Base-by-base conservation (phyloP, 1,140 invertebrate species). In the Ceratina calcarata region DNA sequence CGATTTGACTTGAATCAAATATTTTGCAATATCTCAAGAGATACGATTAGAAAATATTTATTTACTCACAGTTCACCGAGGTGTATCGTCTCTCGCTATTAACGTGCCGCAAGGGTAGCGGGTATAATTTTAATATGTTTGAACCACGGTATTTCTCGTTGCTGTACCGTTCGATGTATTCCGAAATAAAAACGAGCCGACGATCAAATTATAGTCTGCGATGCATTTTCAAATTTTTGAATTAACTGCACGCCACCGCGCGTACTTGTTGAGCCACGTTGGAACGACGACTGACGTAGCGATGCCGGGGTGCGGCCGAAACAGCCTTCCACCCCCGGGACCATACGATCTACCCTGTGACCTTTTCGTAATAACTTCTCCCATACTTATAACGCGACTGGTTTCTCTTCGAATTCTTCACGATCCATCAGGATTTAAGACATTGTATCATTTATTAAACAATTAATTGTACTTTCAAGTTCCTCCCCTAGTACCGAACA, bases 251-350 rank as follows among this genome's bases (percentile, higher is more conserved):
- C 57, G 24, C 61, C 45, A 76, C 81, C 82, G 87, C 84, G 86
- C 83, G 81, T 88, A 90, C 89, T 90, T 90, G 89, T 90, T 90
- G 89, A 90, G 88, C 89, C 89, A 89, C 89, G 89, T 85, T 90
- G 84, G 83, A 88, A 84, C 84, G 83, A 82, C 86, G 85, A 90
- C 89, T 90, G 88, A 86, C 83, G 86, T 88, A 81, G 88, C 84
- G 89, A 86, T 87, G 83, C 80, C 89, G 89, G 89, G 89, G 89
- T 90, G 89, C 89, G 89, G 89, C 86, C 86, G 89, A 86, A 85
- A 89, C 84, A 87, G 69, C 86, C 85, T 89, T 86, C 83, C 81
- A 89, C 89, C 89, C 86, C 79, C 81, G 78, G 60, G 69, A 81
- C 85, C 86, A 82, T 80, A 49, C 45, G 37, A 88, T 82, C 78